phyloP scores from a whole-genome alignment of 2,113 vertebrate species.

The Gambusia holbrooki region DNA sequence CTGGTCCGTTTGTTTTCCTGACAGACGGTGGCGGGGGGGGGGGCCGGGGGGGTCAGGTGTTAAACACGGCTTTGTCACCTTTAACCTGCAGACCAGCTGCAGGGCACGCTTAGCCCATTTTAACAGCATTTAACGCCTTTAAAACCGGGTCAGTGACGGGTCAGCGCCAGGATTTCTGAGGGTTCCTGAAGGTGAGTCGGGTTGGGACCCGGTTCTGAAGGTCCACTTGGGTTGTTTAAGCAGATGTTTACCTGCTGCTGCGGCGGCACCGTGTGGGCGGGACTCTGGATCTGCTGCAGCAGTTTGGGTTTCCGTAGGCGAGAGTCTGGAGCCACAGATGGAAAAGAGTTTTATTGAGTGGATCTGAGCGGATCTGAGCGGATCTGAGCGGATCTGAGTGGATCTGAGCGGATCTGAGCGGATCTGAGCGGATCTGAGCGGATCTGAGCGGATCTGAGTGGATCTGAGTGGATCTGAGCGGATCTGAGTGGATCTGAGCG shows the following conservation, averaged over 20 bases:
- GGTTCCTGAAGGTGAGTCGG: background rate
- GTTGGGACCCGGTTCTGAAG: background rate
- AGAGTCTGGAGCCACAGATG: constrained; percentile 63
- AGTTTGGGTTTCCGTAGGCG: constrained; percentile 42
- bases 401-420: too few species aligned
- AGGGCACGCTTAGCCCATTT: background rate
- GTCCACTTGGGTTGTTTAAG: background rate
- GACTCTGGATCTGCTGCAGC: constrained; percentile 38
- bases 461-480: too few species aligned
- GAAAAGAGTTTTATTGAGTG: constrained; percentile 56
- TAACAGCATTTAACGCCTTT: background rate
- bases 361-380: constrained; percentile 11
- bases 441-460: too few species aligned
- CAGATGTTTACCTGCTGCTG: background rate
- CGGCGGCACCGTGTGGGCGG: constrained; percentile 30
- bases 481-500: constrained; percentile 1
- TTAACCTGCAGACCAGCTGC: constrained; percentile 14
- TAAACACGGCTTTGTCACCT: background rate
- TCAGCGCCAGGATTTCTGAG: background rate
- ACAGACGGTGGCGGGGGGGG: constrained; percentile 24
- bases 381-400: too few species aligned
- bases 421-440: too few species aligned
- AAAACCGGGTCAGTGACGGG: background rate
- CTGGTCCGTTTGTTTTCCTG: background rate
- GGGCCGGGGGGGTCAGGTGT: background rate